Percentiles rank a stretch among this genome's conserved stretches.
Evolutionary conservation across 2,113 vertebrate genomes (phyloP).

Genomic region (Bubalus kerabau): DNA sequence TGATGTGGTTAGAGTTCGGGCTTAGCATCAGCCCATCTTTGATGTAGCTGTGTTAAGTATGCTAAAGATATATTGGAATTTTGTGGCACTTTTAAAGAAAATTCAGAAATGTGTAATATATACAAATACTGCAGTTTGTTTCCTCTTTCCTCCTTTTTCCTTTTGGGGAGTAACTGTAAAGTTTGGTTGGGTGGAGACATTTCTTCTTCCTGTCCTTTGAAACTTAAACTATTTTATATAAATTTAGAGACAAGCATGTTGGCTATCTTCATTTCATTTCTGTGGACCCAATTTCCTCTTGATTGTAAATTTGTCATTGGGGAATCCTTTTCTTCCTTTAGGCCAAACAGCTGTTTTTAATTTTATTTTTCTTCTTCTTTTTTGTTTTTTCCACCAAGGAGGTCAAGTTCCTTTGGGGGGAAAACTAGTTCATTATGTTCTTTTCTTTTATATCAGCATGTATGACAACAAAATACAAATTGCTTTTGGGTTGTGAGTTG

Average conservation of each 20-base stretch:
- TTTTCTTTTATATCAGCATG: slow-evolving; percentile 62
- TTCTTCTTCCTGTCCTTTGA: slow-evolving; percentile 66
- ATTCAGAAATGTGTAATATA: background rate
- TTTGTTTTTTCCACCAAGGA: slow-evolving; percentile 52
- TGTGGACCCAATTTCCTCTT: slow-evolving; percentile 78
- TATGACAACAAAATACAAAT: slow-evolving; percentile 30
- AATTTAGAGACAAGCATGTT: slow-evolving; percentile 72
- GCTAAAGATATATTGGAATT: background rate
- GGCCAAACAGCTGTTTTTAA: slow-evolving; percentile 80
- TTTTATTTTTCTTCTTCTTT: slow-evolving; percentile 59
- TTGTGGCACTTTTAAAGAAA: slow-evolving; percentile 30
- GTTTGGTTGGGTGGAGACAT: slow-evolving; percentile 45
- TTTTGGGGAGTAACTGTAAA: slow-evolving; percentile 50
- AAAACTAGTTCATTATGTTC: slow-evolving; percentile 59
- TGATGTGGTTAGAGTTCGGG: background rate
- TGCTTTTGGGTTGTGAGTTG: slow-evolving; percentile 21
- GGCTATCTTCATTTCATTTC: slow-evolving; percentile 58
- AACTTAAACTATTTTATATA: slow-evolving; percentile 69
- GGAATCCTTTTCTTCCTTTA: slow-evolving; percentile 72
- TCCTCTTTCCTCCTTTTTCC: background rate
- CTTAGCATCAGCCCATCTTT: background rate
- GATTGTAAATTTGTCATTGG: slow-evolving; percentile 78
- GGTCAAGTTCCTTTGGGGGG: slow-evolving; percentile 57
- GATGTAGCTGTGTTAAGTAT: background rate
- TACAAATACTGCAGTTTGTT: background rate